These are phyloP conservation scores for Dasysyrphus albostriatus DNA, from an alignment of 2,888 invertebrate species.

Conservation along the genomic window DNA sequence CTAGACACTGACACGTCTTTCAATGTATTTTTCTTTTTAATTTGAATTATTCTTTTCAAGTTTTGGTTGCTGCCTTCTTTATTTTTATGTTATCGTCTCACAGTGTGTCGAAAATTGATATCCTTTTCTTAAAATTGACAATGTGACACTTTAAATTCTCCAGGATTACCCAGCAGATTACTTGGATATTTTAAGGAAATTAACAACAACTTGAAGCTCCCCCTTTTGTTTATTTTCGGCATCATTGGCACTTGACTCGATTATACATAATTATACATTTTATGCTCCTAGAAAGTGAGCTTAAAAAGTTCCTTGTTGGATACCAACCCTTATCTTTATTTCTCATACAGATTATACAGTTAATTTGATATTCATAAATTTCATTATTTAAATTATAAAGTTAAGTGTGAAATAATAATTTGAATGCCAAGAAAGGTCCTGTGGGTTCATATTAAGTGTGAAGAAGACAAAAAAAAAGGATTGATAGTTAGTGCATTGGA, in stretches of 20 bases:
- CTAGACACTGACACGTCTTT: background rate
- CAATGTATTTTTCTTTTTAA: conserved; percentile 10
- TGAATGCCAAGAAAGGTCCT: background rate
- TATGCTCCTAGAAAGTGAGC: background rate
- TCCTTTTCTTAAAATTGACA: conserved; percentile 67
- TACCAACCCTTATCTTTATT: background rate
- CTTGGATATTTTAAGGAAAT: conserved; percentile 67
- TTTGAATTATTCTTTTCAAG: conserved; percentile 30
- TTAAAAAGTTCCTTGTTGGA: background rate
- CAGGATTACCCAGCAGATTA: conserved; percentile 65
- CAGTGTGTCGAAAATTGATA: conserved; percentile 69
- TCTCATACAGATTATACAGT: background rate
- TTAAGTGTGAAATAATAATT: conserved; percentile 3
- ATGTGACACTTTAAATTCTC: conserved; percentile 69
- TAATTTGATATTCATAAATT: conserved; percentile 12
- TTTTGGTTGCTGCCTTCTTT: conserved; percentile 17
- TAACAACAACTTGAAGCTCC: conserved; percentile 68
- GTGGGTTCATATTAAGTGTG: too few species aligned
- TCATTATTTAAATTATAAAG: conserved; percentile 4
- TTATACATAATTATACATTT: background rate
- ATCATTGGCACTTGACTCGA: conserved; percentile 1
- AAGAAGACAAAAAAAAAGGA: too few species aligned
- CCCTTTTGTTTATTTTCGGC: conserved; percentile 45
- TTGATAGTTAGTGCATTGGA: too few species aligned
- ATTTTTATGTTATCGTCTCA: conserved; percentile 16